Base-by-base conservation (phyloP, 2,113 vertebrate genomes). In the Prinia subflava region DNA sequence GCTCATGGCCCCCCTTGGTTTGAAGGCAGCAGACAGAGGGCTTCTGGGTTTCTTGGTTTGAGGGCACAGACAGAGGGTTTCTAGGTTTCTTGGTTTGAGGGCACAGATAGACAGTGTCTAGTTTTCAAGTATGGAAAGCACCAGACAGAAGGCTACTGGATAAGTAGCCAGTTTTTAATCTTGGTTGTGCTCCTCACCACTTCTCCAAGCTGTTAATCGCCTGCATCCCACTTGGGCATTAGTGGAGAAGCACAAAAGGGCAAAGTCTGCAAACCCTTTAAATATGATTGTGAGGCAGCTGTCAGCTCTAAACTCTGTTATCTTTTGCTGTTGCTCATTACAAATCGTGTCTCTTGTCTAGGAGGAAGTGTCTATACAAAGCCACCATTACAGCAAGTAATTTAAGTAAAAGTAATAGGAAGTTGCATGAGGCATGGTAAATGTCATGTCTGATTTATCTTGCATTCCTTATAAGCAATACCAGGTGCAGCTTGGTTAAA, bases 1-100 rank as follows among this genome's bases (percentile, higher is more conserved):
- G 0, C 47, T 79, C 0, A 0, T 75, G 70, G 4, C 4, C 8
- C 25, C 15, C 25, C 27, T 71, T 76, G 27, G 21, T 79, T 47
- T 84, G 78, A 85, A 74, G 33, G 37, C 21, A 47, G 5, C 33
- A 47, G 44, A 9, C 16, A 59, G 41, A 60, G 7, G 7, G 8
- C 55, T 79, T 89, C 30, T 74, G 59, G 8, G 16, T 63, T 80
- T 83, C 63, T 81, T 50, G 35, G 11, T 73, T 49, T 69, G 53
- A 39, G 39, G 39, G 39, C 39, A 39, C 33, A 47, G 44, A 9
- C 16, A 59, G 41, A 62, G 7, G 7, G 9, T 59, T 79, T 89
- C 30, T 74, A 53, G 7, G 15, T 63, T 80, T 83, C 64, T 81
- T 50, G 35, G 11, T 73, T 49, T 69, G 55, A 64, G 15, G 49